Conservation (phyloP, 2,797 vertebrate species). For the Fringilla coelebs region DNA sequence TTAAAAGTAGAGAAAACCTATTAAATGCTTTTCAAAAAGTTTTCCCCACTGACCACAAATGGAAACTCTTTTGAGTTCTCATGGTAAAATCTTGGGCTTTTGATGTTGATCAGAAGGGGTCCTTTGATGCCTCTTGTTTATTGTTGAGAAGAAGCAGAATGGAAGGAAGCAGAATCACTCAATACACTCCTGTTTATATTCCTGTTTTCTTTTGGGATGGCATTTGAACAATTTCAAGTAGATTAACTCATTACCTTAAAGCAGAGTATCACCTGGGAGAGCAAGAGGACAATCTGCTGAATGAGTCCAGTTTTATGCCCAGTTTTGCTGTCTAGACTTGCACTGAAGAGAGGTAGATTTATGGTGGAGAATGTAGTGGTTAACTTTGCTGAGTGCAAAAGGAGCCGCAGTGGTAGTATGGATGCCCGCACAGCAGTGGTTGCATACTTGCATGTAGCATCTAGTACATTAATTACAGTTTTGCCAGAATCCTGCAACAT, state of each 20-base stretch:
- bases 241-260: neutral
- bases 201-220: neutral
- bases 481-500: neutral
- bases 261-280: neutral
- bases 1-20: neutral
- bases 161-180: slow-evolving; percentile 5
- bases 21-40: neutral
- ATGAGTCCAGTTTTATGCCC: neutral
- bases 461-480: slow-evolving; percentile 11
- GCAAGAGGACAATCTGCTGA: neutral
- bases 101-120: neutral
- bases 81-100: neutral
- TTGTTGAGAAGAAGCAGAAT: neutral
- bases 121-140: slow-evolving; percentile 21
- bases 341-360: neutral
- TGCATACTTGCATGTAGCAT: neutral
- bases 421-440: neutral
- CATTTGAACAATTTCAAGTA: neutral
- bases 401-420: neutral
- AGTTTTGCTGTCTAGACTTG: neutral
- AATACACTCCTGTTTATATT: neutral
- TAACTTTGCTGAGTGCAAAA: neutral
- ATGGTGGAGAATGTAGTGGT: neutral
- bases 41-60: neutral
- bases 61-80: neutral